Evolutionary conservation across 2,113 vertebrate genomes (phyloP).

Genomic region (Glareola pratincola): DNA sequence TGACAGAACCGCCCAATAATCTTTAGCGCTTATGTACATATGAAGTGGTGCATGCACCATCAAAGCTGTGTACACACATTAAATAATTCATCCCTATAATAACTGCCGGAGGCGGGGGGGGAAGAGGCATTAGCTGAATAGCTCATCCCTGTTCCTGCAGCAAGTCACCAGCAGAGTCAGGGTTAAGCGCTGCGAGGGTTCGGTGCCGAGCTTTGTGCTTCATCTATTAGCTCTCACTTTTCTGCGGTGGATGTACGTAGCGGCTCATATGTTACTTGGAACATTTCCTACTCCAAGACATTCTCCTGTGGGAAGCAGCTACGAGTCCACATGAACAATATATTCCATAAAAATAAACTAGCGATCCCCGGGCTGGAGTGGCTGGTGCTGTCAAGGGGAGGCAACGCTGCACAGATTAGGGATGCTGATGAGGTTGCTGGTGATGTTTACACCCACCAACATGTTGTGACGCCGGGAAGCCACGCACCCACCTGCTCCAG

Average conservation of each 20-base stretch:
- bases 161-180: background rate
- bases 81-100: slow-evolving; percentile 35
- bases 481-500: background rate
- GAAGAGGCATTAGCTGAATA: background rate
- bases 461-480: background rate
- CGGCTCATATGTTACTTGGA: slow-evolving; percentile 1
- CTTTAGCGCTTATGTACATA: background rate
- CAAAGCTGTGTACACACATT: slow-evolving; percentile 38
- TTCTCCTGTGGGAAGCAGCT: slow-evolving; percentile 28
- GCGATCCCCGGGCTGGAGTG: background rate
- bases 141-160: background rate
- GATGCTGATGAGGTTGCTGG: background rate
- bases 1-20: slow-evolving; percentile 2
- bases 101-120: background rate
- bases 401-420: background rate
- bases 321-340: background rate
- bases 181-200: background rate
- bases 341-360: background rate
- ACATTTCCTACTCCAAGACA: background rate
- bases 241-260: background rate
- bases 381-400: background rate
- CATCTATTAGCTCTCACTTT: background rate
- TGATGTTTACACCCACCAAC: background rate
- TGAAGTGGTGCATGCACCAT: slow-evolving; percentile 44
- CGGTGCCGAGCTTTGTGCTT: background rate